Conservation (phyloP, 2,888 invertebrate genomes). For the Drosophila multiciliata region DNA sequence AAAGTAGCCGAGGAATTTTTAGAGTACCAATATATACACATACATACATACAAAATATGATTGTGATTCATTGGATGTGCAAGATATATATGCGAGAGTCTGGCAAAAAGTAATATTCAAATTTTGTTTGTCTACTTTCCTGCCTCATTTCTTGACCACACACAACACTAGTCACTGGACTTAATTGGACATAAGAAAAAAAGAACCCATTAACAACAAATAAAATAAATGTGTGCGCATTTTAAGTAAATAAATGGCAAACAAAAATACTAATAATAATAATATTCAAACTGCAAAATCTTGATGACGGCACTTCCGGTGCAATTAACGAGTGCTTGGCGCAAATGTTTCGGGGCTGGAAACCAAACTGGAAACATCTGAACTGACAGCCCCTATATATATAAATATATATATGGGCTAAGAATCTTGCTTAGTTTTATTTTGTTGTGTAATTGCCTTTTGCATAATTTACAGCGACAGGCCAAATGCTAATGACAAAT, state of each 20-base stretch:
- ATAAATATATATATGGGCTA: neutral
- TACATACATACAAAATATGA: neutral
- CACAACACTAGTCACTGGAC: slow-evolving; percentile 42
- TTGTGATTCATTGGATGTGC: slow-evolving; percentile 45
- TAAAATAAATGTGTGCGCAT: slow-evolving; percentile 52
- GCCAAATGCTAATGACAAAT: slow-evolving; percentile 58
- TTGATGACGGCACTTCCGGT: slow-evolving; percentile 73
- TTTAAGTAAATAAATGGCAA: slow-evolving; percentile 26
- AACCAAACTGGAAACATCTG: slow-evolving; percentile 33
- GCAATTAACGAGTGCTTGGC: slow-evolving; percentile 59
- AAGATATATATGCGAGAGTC: slow-evolving; percentile 49
- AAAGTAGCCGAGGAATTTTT: slow-evolving; percentile 51
- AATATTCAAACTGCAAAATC: slow-evolving; percentile 32
- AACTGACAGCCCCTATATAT: slow-evolving; percentile 20
- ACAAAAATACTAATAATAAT: slow-evolving; percentile 16
- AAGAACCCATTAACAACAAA: slow-evolving; percentile 53
- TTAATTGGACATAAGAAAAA: neutral
- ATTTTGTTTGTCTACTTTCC: slow-evolving; percentile 39
- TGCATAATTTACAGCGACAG: slow-evolving; percentile 52
- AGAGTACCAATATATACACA: slow-evolving; percentile 4
- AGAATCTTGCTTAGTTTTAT: slow-evolving; percentile 10
- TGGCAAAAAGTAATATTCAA: slow-evolving; percentile 38
- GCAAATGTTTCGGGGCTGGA: slow-evolving; percentile 48
- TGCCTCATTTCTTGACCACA: slow-evolving; percentile 65
- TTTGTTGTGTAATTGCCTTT: slow-evolving; percentile 19